Conservation (phyloP, 2,797 vertebrate species). For the Esox masquinongy region DNA sequence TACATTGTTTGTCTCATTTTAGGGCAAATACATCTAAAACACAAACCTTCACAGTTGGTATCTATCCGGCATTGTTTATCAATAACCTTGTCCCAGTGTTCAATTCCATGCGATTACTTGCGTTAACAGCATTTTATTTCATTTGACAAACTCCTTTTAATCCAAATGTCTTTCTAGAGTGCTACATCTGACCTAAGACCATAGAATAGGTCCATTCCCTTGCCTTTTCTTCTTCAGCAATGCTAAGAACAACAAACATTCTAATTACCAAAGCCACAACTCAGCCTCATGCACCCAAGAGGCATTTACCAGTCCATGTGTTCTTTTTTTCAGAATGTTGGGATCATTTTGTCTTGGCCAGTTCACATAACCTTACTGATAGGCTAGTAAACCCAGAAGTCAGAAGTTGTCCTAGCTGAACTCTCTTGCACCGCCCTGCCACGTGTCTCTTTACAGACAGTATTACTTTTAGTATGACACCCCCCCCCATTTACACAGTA, state of each 20-base stretch:
- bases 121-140: no score
- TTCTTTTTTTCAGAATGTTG: conserved; percentile 32
- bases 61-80: no score
- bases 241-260: conserved; percentile 62
- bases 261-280: conserved; percentile 55
- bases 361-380: conserved; percentile 66
- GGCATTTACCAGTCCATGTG: conserved; percentile 31
- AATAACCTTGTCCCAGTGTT: no score
- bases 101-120: no score
- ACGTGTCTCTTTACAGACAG: conserved; percentile 10
- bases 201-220: conserved; percentile 11
- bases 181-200: no score
- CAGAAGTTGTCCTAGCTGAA: conserved; percentile 31
- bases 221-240: conserved; percentile 41
- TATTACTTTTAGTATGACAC: no score
- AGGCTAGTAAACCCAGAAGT: conserved; percentile 34
- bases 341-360: conserved; percentile 32
- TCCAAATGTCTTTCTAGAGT: no score
- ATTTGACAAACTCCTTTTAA: no score
- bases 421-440: conserved; percentile 1
- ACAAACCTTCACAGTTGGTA: no score
- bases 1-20: neutral
- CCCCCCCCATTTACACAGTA: no score
- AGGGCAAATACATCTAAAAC: no score
- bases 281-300: conserved; percentile 36